A percentile compares a stretch with the other conserved stretches of the same genome.
phyloP scores from a whole-genome alignment of 2,113 vertebrate genomes.

The Heterochromis multidens region DNA sequence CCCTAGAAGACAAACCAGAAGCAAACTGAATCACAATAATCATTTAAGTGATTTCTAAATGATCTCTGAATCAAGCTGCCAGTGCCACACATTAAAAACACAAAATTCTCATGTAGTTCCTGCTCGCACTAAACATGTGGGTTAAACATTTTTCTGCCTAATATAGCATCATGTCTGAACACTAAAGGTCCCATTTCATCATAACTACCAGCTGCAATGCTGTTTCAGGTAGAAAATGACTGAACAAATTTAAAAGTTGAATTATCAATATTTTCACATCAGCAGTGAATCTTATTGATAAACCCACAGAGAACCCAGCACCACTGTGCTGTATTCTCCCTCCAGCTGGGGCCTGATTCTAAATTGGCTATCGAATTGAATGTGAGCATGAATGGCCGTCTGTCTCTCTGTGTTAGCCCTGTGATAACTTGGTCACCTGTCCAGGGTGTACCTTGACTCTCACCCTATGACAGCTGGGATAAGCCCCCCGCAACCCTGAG shows the following conservation, averaged over 20 bases:
- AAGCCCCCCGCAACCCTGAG: too few species aligned
- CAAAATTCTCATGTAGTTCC: background rate
- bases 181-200: background rate
- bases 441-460: background rate
- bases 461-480: background rate
- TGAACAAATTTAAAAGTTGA: background rate
- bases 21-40: background rate
- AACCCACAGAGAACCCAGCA: background rate
- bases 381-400: background rate
- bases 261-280: background rate
- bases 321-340: background rate
- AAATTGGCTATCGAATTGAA: too few species aligned
- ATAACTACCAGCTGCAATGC: background rate
- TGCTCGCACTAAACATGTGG: background rate
- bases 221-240: background rate
- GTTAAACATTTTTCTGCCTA: background rate
- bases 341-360: too few species aligned
- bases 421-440: background rate
- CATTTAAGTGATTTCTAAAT: background rate
- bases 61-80: background rate
- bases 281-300: background rate
- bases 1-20: constrained; percentile 54
- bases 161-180: background rate
- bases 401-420: background rate
- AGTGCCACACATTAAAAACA: background rate